Evolutionary conservation across 2,888 invertebrate genomes (phyloP).

Genomic region (Caenorhabditis imperialis): DNA sequence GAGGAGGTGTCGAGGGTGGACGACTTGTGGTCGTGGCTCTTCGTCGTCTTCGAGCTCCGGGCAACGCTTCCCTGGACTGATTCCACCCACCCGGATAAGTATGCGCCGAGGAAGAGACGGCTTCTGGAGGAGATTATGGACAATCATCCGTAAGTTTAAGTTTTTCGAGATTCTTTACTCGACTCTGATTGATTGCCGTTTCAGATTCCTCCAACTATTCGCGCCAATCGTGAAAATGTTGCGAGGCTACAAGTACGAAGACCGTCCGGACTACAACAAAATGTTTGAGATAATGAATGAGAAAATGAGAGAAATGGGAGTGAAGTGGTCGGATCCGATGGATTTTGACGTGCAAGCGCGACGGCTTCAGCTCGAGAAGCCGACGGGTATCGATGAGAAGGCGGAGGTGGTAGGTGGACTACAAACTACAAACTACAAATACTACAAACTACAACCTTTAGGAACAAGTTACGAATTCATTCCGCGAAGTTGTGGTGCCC

Average conservation of each 20-base stretch:
- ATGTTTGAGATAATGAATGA: constrained; percentile 20
- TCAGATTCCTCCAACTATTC: constrained; percentile 14
- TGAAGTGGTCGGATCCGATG: constrained; percentile 41
- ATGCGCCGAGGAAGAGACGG: constrained; percentile 15
- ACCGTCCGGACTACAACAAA: constrained; percentile 38
- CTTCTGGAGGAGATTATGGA: constrained; percentile 20
- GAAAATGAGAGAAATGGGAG: constrained; percentile 25
- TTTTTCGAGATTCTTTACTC: neutral
- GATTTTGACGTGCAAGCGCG: constrained; percentile 20
- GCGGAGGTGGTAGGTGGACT: no score
- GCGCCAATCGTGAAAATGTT: constrained; percentile 10
- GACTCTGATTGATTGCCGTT: neutral
- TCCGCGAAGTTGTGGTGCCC: constrained; percentile 19
- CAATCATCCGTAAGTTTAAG: constrained; percentile 13
- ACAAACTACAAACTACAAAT: no score
- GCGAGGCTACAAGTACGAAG: constrained; percentile 15
- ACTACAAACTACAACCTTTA: no score
- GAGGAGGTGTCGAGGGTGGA: constrained; percentile 39
- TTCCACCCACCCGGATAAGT: constrained; percentile 28
- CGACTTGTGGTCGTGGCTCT: constrained; percentile 53
- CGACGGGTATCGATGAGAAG: constrained; percentile 10
- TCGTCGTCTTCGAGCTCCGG: constrained; percentile 43
- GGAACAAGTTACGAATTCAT: constrained; percentile 10
- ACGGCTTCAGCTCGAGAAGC: neutral
- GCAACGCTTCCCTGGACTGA: constrained; percentile 42